Base-by-base conservation (phyloP, 2,113 vertebrate species). In the Oncorhynchus keta region DNA sequence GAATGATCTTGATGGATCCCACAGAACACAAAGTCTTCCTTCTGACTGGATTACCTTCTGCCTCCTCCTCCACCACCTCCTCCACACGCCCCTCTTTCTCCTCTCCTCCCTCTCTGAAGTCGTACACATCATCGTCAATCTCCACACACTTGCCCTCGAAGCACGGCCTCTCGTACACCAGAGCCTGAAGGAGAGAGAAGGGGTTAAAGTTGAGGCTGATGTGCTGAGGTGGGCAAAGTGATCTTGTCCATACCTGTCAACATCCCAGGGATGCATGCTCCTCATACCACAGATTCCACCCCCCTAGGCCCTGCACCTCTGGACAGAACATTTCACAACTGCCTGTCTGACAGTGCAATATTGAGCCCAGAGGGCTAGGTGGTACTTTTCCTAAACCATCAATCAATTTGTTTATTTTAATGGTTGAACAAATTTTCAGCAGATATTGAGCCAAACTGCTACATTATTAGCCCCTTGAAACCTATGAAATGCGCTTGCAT, bases 1-100 rank as follows among this genome's bases (percentile, higher is more conserved):
- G 92, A 0, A 96, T 88, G 7, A 99, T 92, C 91, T 96, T 97
- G 55, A 99, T 68, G 7, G 98, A 99, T n/a, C 97, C 96, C 74
- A 97, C 91, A 4, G 94, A 87, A 0, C 78, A 8, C 28, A 96
- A 26, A 0, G 49, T 81, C 68, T 73, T 91, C 76, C 35, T 89
- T 62, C 79, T 90, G 55, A 2, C 1, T 3, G 16, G 30, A 74
- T 28, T 32, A 32, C 30, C 45, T 0, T 76, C 80, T 71, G 79
- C 66, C 0, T 39, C 13, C 20, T 20, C 20, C 8, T 48, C 65
- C 16, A 16, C 6, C 6, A n/a, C 20, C 16, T 30, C 2, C 16
- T 39, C 18, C 18, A 77, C 77, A 74, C 86, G 79, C 62, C 89
- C 85, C 13, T 78, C 75, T 75, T 75, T 75, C 1, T 66, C 76